phyloP scores from a whole-genome alignment of 1,140 invertebrate species.

The Myzus persicae region DNA sequence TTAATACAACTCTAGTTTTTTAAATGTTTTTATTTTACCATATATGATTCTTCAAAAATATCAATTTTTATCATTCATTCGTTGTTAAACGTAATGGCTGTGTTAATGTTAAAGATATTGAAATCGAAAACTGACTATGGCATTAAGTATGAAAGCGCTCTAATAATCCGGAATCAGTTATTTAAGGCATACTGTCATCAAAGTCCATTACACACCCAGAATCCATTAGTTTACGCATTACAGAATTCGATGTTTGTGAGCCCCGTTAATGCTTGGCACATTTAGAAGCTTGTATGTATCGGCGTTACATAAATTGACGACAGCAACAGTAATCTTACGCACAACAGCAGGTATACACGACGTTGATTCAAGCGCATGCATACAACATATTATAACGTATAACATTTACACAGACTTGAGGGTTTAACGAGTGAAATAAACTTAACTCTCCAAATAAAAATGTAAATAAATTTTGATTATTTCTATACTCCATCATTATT shows the following conservation, averaged over 20 bases:
- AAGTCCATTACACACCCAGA: conserved; percentile 55
- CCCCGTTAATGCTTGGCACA: conserved; percentile 45
- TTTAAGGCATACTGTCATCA: conserved; percentile 50
- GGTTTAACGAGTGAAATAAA: not conserved
- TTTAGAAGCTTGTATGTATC: conserved; percentile 43
- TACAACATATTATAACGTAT: not conserved
- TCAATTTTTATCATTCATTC: not conserved
- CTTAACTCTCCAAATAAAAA: not conserved
- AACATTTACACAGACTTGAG: not conserved
- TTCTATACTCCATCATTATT: not conserved
- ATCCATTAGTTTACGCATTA: conserved; percentile 55
- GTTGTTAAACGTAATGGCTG: not conserved
- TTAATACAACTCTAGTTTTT: not conserved
- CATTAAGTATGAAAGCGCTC: conserved; percentile 46
- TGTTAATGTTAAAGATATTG: conserved; percentile 38
- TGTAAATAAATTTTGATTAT: not conserved
- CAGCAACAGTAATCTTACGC: conserved; percentile 13
- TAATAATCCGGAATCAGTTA: conserved; percentile 50
- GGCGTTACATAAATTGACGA: conserved; percentile 36
- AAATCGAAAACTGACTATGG: conserved; percentile 40
- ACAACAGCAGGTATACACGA: conserved; percentile 42
- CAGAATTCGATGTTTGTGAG: conserved; percentile 31
- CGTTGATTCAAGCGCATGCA: not conserved
- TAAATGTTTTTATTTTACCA: not conserved
- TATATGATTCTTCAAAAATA: not conserved